Evolutionary conservation across 2,888 invertebrate genomes (phyloP), one percentile per base, ranked within the genome.

Genomic region (Ormyrus labotus): DNA sequence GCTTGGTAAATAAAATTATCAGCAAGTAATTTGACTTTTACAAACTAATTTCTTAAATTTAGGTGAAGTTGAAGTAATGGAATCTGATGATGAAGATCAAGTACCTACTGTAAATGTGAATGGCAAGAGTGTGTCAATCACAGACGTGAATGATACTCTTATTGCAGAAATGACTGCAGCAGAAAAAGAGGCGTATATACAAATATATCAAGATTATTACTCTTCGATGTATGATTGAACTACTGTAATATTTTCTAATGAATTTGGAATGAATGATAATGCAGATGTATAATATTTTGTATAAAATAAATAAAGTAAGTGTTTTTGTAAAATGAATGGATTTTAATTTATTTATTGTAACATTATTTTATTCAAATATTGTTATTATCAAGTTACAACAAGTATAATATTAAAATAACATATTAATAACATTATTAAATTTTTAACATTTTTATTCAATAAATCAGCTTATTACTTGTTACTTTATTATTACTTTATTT

Each of bases 171-270:
- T 99, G 98, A 95, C 96, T 9, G 95, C 96, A 34, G 92, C 95
- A 5, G 98, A 99, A 90, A 98, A 98, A 91, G 97, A 98, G 89
- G 95, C 96, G 58, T 99, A 98, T 91, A 98, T 98, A 85, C 96
- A 97, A 91, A 94, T 96, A 63, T 98, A 97, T 90, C 98, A 98
- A 90, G 98, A 98, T 90, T 96, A 96, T 91, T 98, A 97, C 92
- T 96, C 97, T 84, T 96, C 97, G 90, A 96, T 97, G 93, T 96
- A 95, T 88, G 96, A 96, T 92, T 97, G 91, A 91, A 83, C 34
- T 34, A 48, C 48, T 53, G 11, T 45, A 10, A 65, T 55, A 57
- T 79, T 68, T 78, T 60, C 72, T 53, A 60, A 67, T 72, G 34
- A 74, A 75, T 68, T 13, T 11, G 58, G 78, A 60, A 58, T 82